A percentile compares a stretch with the other conserved stretches of the same genome.
Evolutionary conservation across 2,113 vertebrate species (phyloP).

Genomic region (Microtus richardsoni): DNA sequence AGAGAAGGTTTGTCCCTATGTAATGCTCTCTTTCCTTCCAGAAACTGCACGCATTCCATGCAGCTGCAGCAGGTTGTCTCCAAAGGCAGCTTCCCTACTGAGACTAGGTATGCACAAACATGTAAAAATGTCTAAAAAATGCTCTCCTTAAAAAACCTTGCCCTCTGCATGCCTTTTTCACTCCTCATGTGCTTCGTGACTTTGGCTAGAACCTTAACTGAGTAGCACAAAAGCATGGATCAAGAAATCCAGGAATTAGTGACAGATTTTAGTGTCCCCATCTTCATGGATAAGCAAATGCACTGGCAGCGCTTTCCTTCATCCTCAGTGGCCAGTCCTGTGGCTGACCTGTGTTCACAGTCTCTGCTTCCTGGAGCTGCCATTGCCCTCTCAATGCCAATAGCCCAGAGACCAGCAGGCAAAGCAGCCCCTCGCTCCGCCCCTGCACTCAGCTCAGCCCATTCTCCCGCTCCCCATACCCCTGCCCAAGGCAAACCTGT

Average conservation of each 20-base stretch:
- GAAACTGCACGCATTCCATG: background rate
- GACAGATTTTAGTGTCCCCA: background rate
- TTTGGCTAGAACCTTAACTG: background rate
- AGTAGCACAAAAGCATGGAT: background rate
- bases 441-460: background rate
- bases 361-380: background rate
- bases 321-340: background rate
- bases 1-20: background rate
- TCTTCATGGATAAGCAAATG: background rate
- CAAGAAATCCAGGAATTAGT: background rate
- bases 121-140: background rate
- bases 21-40: background rate
- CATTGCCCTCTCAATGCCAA: background rate
- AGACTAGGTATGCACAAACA: background rate
- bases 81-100: background rate
- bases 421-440: background rate
- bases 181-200: rapidly evolving
- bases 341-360: background rate
- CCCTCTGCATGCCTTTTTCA: no score
- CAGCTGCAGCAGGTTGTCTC: background rate
- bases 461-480: background rate
- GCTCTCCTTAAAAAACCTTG: background rate
- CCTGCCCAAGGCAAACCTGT: slow-evolving; percentile 24
- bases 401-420: background rate
- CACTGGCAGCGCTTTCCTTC: background rate